Evolutionary conservation across 2,113 vertebrate genomes (phyloP).

Genomic region (Sapajus apella): DNA sequence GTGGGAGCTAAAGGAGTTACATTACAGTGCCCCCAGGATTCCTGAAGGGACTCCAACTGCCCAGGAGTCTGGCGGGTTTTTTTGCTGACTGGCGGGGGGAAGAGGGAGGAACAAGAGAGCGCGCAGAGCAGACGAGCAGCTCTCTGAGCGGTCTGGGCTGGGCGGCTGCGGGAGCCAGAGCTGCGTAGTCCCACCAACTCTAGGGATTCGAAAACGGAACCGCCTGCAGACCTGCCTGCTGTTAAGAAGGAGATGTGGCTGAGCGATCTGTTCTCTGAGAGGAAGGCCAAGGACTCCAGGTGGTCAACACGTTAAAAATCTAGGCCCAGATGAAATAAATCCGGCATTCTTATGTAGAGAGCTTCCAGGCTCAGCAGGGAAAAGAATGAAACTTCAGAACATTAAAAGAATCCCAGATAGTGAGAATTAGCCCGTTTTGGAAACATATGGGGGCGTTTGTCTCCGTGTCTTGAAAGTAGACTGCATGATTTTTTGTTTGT

Average conservation of each 20-base stretch:
- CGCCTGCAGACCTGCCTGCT: neutral
- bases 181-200: neutral
- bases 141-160: neutral
- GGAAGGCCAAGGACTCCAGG: neutral
- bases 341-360: neutral
- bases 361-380: neutral
- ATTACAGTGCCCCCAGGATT: neutral
- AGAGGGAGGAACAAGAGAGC: neutral
- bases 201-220: neutral
- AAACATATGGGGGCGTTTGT: neutral
- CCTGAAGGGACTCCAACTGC: neutral
- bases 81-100: neutral
- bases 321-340: slow-evolving; percentile 27
- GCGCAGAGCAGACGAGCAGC: neutral
- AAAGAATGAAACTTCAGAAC: neutral
- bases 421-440: slow-evolving; percentile 49
- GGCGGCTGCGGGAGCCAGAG: neutral
- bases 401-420: slow-evolving; percentile 20
- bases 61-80: neutral
- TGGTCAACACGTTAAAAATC: slow-evolving; percentile 1
- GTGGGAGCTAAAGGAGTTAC: neutral
- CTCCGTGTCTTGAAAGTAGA: neutral
- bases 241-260: slow-evolving; percentile 24
- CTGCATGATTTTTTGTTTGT: neutral
- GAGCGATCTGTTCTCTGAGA: neutral